phyloP scores from a whole-genome alignment of 2,888 invertebrate species.

The Pandemis cinnamomeana region DNA sequence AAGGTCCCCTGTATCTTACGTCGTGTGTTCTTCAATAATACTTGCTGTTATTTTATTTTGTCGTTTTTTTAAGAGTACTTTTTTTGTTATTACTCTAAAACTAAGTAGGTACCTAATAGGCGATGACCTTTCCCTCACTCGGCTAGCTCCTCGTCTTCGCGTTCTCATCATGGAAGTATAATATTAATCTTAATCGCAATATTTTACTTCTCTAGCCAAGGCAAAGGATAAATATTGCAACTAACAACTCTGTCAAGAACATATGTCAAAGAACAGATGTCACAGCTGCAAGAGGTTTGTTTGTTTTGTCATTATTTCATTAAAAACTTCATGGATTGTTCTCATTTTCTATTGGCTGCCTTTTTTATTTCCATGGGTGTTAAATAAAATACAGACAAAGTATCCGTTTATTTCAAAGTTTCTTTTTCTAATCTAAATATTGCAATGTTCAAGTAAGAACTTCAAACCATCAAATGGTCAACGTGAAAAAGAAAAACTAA shows the following conservation, averaged over 20 bases:
- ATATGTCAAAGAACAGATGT: background rate
- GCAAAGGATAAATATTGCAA: background rate
- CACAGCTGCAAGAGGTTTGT: background rate
- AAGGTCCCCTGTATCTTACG: too few relatives aligned
- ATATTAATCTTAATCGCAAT: background rate
- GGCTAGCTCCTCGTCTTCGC: background rate
- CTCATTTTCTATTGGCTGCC: too few relatives aligned
- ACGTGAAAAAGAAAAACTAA: too few relatives aligned
- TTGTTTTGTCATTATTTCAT: background rate
- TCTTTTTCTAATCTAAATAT: too few relatives aligned
- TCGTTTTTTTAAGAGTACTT: too few relatives aligned
- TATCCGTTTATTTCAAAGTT: too few relatives aligned
- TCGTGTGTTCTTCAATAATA: too few relatives aligned
- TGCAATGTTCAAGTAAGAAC: too few relatives aligned
- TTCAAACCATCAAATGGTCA: too few relatives aligned
- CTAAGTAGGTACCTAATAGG: background rate
- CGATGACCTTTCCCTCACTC: slow-evolving; percentile 6
- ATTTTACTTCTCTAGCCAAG: background rate
- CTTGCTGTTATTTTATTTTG: background rate
- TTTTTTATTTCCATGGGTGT: too few relatives aligned
- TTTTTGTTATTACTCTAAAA: background rate
- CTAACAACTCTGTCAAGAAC: background rate
- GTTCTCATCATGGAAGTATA: slow-evolving; percentile 12
- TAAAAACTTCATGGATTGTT: background rate
- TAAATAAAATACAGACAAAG: too few relatives aligned